These are phyloP conservation scores for Nothoprocta perdicaria DNA, from an alignment of 2,113 vertebrate genomes.

Conservation along the genomic window DNA sequence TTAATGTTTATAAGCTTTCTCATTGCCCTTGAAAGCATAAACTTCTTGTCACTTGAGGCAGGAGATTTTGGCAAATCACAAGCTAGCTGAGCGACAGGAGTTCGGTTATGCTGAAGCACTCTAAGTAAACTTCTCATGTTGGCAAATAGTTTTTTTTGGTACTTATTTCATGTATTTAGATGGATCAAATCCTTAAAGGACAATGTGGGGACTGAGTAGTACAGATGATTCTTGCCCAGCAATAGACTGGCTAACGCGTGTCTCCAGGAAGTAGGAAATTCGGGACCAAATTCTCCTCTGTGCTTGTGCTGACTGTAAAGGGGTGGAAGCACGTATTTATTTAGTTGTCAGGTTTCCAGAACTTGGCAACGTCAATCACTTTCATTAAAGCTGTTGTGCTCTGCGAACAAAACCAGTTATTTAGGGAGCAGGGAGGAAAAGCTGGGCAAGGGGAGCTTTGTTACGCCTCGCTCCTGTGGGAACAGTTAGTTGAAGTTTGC, in stretches of 20 bases:
- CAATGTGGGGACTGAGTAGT: accelerated
- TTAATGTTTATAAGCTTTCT: conserved; percentile 33
- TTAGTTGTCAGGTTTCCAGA: not conserved
- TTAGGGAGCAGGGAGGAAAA: not conserved
- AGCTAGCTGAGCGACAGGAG: not conserved
- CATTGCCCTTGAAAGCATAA: conserved; percentile 31
- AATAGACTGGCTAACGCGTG: not conserved
- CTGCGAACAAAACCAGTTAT: not conserved
- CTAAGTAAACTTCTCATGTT: not conserved
- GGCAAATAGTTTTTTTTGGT: not conserved
- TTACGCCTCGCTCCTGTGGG: not conserved
- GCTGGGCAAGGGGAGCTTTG: not conserved
- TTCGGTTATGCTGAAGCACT: not conserved
- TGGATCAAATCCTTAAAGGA: not conserved
- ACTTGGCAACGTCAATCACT: not conserved
- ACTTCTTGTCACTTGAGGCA: not conserved
- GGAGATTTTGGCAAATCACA: conserved; percentile 4
- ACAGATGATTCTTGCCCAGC: not conserved
- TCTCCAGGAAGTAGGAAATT: not conserved
- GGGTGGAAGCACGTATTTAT: too few species aligned
- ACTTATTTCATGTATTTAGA: not conserved
- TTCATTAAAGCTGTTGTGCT: not conserved
- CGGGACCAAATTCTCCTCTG: not conserved
- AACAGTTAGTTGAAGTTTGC: not conserved
- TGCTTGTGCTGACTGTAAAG: not conserved